Evolutionary conservation across 2,113 vertebrate genomes (phyloP), one percentile per base, ranked within the genome.

Genomic region (Lagenorhynchus albirostris): DNA sequence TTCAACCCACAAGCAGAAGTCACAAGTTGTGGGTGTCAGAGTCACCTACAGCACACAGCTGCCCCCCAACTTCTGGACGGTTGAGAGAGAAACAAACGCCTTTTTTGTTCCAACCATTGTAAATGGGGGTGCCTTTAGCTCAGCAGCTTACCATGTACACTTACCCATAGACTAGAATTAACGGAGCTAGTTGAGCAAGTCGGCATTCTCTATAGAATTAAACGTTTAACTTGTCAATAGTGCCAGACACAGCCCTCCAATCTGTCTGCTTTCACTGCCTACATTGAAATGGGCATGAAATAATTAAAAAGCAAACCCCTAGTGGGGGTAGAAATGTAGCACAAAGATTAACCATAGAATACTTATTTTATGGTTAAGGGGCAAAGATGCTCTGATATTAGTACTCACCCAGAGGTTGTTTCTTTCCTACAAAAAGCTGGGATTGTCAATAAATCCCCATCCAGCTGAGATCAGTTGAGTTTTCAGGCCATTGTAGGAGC

Each of bases 341-440:
- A 95, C 60, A 79, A 81, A 94, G 81, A 94, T 92, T 90, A 95
- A 80, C 62, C 23, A 44, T 71, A 31, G 41, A 87, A 80, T 87
- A 77, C 67, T 84, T 77, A 4, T 55, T 76, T 91, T 92, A 47
- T 83, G n/a, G 53, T 90, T 94, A 90, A 84, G 70, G 41, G 50
- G 47, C 47, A 93, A 94, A 86, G 36, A 86, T 71, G 7, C 82
- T 71, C 36, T 95, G 26, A 65, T 89, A 71, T 65, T 85, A 93
- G 44, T 70, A 82, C 33, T 95, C 50, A 95, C 44, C 18, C 65
- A 95, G 38, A 68, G n/a, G 25, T 65, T 31, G 9, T 95, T 85
- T 80, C 38, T 87, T 87, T 86, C 47, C 36, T 82, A 31, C 47
- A 44, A 92, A 89, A 89, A 68, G 26, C 53, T 91, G 23, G 53